Evolutionary conservation across 2,797 vertebrate species (phyloP).

Genomic region (Gorsachius magnificus): DNA sequence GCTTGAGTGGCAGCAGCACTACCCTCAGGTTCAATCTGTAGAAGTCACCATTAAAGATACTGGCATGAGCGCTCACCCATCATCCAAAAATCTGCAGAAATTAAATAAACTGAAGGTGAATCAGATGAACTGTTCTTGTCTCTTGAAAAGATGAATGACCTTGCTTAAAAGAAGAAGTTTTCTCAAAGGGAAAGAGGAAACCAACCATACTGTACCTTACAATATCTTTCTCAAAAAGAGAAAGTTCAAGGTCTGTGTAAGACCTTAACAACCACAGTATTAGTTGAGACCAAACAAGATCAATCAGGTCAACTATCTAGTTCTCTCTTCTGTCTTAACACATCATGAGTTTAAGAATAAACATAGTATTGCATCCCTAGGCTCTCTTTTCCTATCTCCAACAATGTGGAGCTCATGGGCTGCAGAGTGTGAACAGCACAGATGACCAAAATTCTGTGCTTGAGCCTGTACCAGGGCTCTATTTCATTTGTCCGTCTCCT

Average conservation of each 20-base stretch:
- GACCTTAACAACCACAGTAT: neutral
- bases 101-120: neutral
- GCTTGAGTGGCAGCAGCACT: neutral
- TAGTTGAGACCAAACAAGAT: neutral
- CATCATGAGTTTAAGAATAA: neutral
- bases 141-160: neutral
- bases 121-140: neutral
- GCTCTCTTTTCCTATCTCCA: neutral
- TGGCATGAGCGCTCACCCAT: neutral
- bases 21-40: neutral
- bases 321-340: neutral
- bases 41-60: neutral
- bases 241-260: neutral
- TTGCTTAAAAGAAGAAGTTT: neutral
- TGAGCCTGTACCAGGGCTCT: neutral
- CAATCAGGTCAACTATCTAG: neutral
- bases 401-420: neutral
- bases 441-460: neutral
- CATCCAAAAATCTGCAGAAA: neutral
- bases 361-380: neutral
- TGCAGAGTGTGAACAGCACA: neutral
- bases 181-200: neutral
- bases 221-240: neutral
- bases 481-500: neutral
- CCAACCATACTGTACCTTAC: fast-evolving